These are phyloP conservation scores for Melinopterus prodromus DNA, from an alignment of 2,888 invertebrate species.

Conservation along the genomic window DNA sequence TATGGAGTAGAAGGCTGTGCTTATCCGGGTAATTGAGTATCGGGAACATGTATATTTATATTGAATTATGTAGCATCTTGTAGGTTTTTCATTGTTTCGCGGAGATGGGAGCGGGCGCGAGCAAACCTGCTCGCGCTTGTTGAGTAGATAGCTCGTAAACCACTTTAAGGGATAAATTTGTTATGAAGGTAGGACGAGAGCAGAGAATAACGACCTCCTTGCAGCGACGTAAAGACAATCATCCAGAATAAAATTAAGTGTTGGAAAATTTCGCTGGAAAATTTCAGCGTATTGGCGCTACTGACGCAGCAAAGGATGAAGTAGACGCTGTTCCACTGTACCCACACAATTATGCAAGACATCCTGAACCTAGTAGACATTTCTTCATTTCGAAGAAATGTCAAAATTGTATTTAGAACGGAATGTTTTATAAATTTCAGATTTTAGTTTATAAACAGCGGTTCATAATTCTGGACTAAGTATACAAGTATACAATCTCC, in stretches of 20 bases:
- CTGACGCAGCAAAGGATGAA: too few relatives aligned
- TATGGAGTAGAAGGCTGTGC: neutral
- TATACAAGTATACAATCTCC: too few relatives aligned
- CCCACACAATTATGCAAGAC: too few relatives aligned
- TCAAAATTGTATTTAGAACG: too few relatives aligned
- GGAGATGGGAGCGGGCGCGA: neutral
- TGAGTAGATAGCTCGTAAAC: neutral
- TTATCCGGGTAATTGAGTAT: slow-evolving; percentile 4
- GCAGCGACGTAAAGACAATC: neutral
- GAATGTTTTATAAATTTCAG: too few relatives aligned
- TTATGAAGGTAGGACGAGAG: neutral
- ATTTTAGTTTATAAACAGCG: too few relatives aligned
- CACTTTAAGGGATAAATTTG: neutral
- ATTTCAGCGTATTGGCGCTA: too few relatives aligned
- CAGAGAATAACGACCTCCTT: neutral
- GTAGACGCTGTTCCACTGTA: too few relatives aligned
- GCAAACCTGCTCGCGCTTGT: neutral
- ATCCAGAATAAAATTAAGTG: neutral
- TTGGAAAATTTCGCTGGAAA: neutral
- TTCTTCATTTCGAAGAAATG: too few relatives aligned
- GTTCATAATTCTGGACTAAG: too few relatives aligned
- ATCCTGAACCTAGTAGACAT: too few relatives aligned
- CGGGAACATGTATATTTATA: neutral
- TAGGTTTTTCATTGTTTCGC: neutral
- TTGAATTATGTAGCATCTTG: neutral